Evolutionary conservation across 2,888 invertebrate species (phyloP).

Genomic region (Ophion slaviceki): DNA sequence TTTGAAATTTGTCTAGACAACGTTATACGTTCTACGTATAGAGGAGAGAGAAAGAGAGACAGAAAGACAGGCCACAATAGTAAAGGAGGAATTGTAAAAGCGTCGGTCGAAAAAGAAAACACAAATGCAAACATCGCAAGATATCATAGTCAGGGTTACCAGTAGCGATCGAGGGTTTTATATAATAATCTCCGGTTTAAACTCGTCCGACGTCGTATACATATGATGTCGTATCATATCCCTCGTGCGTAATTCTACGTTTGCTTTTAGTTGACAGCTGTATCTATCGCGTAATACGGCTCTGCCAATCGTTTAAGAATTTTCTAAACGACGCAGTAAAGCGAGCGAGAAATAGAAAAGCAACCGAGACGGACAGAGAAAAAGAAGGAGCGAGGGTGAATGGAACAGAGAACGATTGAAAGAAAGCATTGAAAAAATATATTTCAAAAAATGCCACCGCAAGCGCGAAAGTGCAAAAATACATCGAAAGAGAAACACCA

Average conservation of each 20-base stretch:
- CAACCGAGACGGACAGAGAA: background rate
- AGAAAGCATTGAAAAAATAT: background rate
- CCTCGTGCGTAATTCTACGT: slow-evolving; percentile 43
- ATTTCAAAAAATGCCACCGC: too few relatives aligned
- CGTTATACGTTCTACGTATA: too few relatives aligned
- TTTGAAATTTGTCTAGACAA: too few relatives aligned
- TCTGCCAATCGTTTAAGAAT: slow-evolving; percentile 11
- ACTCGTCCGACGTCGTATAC: slow-evolving; percentile 48
- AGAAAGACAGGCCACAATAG: too few relatives aligned
- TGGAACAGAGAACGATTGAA: background rate
- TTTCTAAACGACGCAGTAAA: background rate
- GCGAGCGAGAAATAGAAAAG: background rate
- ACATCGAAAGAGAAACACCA: background rate
- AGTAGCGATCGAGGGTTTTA: slow-evolving; percentile 41
- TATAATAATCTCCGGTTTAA: slow-evolving; percentile 53
- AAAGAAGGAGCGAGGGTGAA: background rate
- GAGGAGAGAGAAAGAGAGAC: background rate
- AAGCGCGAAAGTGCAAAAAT: too few relatives aligned
- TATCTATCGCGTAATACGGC: slow-evolving; percentile 21
- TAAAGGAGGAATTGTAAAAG: background rate
- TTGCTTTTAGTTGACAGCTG: slow-evolving; percentile 42
- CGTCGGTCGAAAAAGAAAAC: background rate
- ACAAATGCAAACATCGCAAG: slow-evolving; percentile 18
- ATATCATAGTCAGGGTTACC: slow-evolving; percentile 33
- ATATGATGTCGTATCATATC: slow-evolving; percentile 46